phyloP scores from a whole-genome alignment of 2,797 vertebrate species.

The Thripadectes ignobilis region DNA sequence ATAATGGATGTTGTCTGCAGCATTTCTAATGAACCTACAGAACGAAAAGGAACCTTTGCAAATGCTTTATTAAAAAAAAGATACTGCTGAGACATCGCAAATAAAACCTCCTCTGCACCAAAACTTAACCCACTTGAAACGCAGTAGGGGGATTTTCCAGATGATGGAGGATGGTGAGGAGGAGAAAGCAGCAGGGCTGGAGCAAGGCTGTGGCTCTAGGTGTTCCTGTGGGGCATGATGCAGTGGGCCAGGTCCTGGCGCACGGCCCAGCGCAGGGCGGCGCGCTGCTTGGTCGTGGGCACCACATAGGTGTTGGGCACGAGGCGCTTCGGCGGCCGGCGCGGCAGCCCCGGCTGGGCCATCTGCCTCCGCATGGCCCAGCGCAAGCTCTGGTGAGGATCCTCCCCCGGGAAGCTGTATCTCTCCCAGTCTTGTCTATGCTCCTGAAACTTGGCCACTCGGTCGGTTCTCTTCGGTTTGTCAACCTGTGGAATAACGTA shows the following conservation, averaged over 20 bases:
- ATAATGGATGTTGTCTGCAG: neutral
- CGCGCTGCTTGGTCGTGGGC: slow-evolving; percentile 90
- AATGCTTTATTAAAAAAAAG: slow-evolving; percentile 58
- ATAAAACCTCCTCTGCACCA: neutral
- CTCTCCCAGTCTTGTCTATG: slow-evolving; percentile 76
- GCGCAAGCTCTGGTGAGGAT: slow-evolving; percentile 53
- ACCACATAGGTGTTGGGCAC: slow-evolving; percentile 84
- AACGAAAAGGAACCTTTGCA: neutral
- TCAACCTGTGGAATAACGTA: slow-evolving; percentile 44
- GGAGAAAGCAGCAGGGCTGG: neutral
- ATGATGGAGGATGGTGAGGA: neutral
- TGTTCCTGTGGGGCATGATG: slow-evolving; percentile 72
- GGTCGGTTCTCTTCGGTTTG: slow-evolving; percentile 56
- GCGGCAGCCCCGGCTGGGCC: slow-evolving; percentile 7
- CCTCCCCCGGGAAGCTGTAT: slow-evolving; percentile 68
- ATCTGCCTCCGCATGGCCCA: slow-evolving; percentile 68
- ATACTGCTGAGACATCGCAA: neutral
- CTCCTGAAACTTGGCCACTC: slow-evolving; percentile 61
- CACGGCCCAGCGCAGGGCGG: slow-evolving; percentile 84
- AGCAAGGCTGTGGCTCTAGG: neutral
- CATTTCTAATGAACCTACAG: neutral
- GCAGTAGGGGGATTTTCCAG: neutral
- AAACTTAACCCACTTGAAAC: neutral
- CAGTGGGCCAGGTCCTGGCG: slow-evolving; percentile 85
- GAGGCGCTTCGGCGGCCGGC: slow-evolving; percentile 59